Evolutionary conservation across 2,797 vertebrate species (phyloP).

Genomic region (Malurus leucopterus): DNA sequence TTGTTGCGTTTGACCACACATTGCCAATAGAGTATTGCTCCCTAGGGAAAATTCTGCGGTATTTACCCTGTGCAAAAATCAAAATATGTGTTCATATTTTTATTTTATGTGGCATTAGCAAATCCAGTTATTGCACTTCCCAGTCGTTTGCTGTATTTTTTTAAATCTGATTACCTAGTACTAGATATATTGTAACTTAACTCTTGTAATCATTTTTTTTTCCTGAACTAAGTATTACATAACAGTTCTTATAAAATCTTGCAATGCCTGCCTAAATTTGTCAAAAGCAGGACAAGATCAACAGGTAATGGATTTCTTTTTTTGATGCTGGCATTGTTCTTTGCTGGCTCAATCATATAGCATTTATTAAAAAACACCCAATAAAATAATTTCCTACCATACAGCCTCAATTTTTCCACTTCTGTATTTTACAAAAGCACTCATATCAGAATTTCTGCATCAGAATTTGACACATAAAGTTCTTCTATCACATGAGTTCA

Average conservation of each 20-base stretch:
- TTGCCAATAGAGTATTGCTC: background rate
- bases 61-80: background rate
- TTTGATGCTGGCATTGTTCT: background rate
- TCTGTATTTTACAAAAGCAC: conserved; percentile 2
- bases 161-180: conserved; percentile 1
- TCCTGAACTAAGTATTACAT: background rate
- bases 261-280: background rate
- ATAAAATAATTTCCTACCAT: background rate
- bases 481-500: conserved; percentile 21
- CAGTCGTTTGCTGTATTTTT: background rate
- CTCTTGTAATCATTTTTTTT: background rate
- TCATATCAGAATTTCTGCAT: conserved; percentile 17
- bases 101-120: background rate
- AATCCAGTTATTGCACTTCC: conserved; percentile 3
- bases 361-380: background rate
- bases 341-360: background rate
- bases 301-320: background rate
- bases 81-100: background rate
- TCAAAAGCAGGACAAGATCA: background rate
- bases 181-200: background rate
- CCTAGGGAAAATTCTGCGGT: background rate
- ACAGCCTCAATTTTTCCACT: conserved; percentile 1
- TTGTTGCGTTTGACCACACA: background rate
- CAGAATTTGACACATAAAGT: conserved; percentile 16
- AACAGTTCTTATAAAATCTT: conserved; percentile 6